Percentiles rank a stretch among this genome's conserved stretches.
These are phyloP conservation scores for Magallana angulata DNA, from an alignment of 1,140 invertebrate species.

Conservation along the genomic window DNA sequence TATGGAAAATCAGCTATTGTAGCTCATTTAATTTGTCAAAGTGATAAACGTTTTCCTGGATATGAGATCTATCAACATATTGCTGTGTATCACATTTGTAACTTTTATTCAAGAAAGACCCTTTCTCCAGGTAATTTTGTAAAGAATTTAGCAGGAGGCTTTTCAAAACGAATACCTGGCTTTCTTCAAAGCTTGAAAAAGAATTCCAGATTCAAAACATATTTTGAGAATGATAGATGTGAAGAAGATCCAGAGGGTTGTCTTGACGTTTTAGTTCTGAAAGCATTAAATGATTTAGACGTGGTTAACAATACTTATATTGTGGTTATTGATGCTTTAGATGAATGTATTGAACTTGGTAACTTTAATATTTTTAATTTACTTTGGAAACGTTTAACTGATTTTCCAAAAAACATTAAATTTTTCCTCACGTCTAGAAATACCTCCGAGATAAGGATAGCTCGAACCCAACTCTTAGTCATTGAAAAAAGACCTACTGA, in stretches of 20 bases:
- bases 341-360: conserved; percentile 30
- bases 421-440: conserved; percentile 39
- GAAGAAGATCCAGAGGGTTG: neutral
- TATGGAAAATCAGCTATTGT: conserved; percentile 45
- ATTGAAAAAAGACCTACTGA: neutral
- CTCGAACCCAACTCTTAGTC: neutral
- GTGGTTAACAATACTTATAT: neutral
- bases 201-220: neutral
- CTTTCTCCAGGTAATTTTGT: conserved; percentile 21
- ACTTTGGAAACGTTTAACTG: neutral
- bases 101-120: conserved; percentile 20
- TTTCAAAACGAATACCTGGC: neutral
- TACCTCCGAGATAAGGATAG: neutral
- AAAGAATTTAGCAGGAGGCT: conserved; percentile 26
- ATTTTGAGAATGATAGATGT: neutral
- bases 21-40: neutral
- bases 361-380: neutral
- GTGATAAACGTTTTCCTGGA: neutral
- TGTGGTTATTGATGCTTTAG: conserved; percentile 33
- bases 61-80: neutral
- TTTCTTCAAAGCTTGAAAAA: neutral
- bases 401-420: conserved; percentile 5
- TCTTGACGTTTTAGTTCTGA: neutral
- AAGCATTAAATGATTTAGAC: neutral
- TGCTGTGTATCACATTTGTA: conserved; percentile 31